Conservation (phyloP, 2,113 vertebrate genomes). For the Bufo gargarizans region DNA sequence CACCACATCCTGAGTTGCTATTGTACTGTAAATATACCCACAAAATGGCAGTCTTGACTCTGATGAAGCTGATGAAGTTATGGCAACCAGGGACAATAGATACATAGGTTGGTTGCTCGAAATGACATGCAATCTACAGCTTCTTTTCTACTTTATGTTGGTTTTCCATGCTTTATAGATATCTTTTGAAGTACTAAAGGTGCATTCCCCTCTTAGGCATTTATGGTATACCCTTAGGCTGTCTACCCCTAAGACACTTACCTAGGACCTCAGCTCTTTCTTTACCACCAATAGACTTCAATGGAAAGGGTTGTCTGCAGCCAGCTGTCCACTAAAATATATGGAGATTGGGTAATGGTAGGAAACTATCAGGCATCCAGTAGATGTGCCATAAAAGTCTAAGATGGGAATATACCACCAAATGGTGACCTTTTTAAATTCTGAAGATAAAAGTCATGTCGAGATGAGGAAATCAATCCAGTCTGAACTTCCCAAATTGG, state of each 20-base stretch:
- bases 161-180: neutral
- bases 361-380: neutral
- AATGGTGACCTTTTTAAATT: no score
- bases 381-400: neutral
- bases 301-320: no score
- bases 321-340: no score
- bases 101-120: neutral
- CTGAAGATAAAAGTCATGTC: neutral
- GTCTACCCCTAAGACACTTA: neutral
- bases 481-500: neutral
- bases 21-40: neutral
- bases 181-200: neutral
- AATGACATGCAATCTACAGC: neutral
- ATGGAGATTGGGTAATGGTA: no score
- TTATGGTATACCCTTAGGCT: neutral
- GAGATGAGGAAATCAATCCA: neutral
- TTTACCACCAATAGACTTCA: no score
- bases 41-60: neutral
- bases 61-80: neutral
- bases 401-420: neutral
- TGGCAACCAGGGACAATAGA: neutral
- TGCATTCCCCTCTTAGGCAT: neutral
- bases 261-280: no score
- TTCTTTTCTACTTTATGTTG: neutral
- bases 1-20: neutral